Conservation (phyloP, 2,113 vertebrate species). For the Rafetus swinhoei region DNA sequence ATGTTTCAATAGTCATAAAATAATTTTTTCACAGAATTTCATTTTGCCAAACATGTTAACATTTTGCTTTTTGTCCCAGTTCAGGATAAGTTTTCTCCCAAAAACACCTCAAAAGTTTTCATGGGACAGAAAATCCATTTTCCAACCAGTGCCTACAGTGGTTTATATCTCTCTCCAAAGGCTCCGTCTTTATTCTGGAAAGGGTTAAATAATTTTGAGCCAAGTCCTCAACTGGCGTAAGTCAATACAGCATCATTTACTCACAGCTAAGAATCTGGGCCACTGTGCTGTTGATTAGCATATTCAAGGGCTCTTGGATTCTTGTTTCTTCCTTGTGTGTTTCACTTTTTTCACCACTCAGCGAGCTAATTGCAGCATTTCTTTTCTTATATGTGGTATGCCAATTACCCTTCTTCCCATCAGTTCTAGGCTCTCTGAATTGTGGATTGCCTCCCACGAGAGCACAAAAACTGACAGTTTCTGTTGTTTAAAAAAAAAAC, state of each 20-base stretch:
- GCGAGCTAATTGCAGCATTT: neutral
- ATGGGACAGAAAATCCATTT: neutral
- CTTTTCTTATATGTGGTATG: neutral
- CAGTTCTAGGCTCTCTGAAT: neutral
- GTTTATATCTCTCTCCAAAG: neutral
- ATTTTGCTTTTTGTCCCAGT: neutral
- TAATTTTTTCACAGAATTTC: neutral
- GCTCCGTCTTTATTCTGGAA: neutral
- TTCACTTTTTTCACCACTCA: neutral
- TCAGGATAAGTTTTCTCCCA: neutral
- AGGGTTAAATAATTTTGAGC: neutral
- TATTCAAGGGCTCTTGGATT: neutral
- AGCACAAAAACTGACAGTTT: neutral
- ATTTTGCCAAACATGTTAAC: neutral
- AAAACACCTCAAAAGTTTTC: neutral
- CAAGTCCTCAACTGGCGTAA: fast-evolving
- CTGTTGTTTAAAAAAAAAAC: neutral
- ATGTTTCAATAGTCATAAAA: neutral
- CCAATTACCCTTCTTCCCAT: neutral
- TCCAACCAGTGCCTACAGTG: neutral
- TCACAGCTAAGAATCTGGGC: neutral
- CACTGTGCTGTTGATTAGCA: fast-evolving
- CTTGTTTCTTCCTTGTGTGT: neutral
- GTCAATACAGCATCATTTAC: neutral
- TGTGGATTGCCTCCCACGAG: fast-evolving